phyloP scores from a whole-genome alignment of 2,113 vertebrate species.

The Ceuthmochares aereus region DNA sequence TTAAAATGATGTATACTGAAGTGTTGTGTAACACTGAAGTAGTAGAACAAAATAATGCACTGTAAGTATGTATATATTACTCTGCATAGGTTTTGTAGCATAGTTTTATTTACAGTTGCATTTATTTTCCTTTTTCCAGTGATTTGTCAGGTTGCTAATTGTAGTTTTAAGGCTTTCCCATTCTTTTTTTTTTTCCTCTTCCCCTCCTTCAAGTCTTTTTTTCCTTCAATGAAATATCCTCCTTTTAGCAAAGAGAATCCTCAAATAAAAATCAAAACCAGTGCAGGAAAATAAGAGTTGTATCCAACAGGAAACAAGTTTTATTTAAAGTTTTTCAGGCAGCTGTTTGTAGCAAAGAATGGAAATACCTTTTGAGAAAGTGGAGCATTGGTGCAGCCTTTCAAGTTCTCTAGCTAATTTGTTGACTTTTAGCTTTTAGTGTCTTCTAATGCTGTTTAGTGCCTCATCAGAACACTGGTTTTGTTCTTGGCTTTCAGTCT shows the following conservation, averaged over 20 bases:
- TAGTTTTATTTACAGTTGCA: not conserved
- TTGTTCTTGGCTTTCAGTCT: not conserved
- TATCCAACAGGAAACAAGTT: not conserved
- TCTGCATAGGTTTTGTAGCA: not conserved
- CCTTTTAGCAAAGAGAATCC: not conserved
- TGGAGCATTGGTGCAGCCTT: not conserved
- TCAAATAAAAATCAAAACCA: not conserved
- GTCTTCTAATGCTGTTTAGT: not conserved
- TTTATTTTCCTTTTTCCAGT: not conserved
- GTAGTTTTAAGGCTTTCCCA: not conserved
- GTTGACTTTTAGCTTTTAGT: not conserved
- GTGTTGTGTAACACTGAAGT: not conserved
- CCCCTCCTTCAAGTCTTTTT: not conserved
- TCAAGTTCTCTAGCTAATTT: not conserved
- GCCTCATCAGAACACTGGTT: not conserved
- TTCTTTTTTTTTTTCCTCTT: not conserved
- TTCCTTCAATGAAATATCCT: not conserved
- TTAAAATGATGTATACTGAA: not conserved
- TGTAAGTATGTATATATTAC: not conserved
- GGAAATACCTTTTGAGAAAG: not conserved
- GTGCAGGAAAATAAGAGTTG: not conserved
- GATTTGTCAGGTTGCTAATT: not conserved
- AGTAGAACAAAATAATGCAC: not conserved
- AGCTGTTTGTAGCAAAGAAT: not conserved
- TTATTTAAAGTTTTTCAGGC: not conserved